phyloP scores from a whole-genome alignment of 2,797 vertebrate species.

The Ispidina picta region DNA sequence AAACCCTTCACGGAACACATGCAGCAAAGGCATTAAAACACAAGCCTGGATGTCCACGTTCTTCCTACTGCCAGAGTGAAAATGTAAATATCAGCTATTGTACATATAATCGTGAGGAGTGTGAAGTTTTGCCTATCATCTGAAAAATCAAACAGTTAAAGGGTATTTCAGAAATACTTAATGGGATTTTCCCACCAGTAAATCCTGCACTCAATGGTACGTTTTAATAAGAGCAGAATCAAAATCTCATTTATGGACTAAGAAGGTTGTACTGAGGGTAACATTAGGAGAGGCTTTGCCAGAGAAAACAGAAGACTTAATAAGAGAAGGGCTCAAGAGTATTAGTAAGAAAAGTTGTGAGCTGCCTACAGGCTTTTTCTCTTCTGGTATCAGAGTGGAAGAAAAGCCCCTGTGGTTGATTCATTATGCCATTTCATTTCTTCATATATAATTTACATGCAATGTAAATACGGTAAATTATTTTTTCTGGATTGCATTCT shows the following conservation, averaged over 20 bases:
- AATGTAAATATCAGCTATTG: background rate
- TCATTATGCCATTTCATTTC: conserved; percentile 74
- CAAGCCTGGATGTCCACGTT: too few relatives aligned
- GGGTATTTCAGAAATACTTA: conserved; percentile 77
- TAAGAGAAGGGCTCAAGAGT: conserved; percentile 53
- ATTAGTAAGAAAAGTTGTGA: conserved; percentile 69
- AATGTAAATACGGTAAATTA: conserved; percentile 62
- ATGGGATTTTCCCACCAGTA: conserved; percentile 81
- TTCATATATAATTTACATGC: conserved; percentile 65
- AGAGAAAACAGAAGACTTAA: conserved; percentile 78
- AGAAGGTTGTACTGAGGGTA: conserved; percentile 61
- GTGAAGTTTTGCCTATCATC: conserved; percentile 61
- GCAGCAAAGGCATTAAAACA: too few relatives aligned
- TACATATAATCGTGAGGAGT: background rate
- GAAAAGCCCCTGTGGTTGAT: conserved; percentile 66
- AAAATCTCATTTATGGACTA: conserved; percentile 78
- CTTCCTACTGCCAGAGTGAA: too few relatives aligned
- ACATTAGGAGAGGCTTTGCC: conserved; percentile 59
- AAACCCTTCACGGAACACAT: too few relatives aligned
- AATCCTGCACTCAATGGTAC: conserved; percentile 65
- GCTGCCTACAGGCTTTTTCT: conserved; percentile 61
- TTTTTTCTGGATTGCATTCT: conserved; percentile 68
- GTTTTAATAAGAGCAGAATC: conserved; percentile 75
- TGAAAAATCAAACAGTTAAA: conserved; percentile 74
- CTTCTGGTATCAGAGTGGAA: conserved; percentile 56